A percentile compares a stretch with the other conserved stretches of the same genome.
Conservation (phyloP, 2,888 invertebrate species). For the Drosophila niveifrons region DNA sequence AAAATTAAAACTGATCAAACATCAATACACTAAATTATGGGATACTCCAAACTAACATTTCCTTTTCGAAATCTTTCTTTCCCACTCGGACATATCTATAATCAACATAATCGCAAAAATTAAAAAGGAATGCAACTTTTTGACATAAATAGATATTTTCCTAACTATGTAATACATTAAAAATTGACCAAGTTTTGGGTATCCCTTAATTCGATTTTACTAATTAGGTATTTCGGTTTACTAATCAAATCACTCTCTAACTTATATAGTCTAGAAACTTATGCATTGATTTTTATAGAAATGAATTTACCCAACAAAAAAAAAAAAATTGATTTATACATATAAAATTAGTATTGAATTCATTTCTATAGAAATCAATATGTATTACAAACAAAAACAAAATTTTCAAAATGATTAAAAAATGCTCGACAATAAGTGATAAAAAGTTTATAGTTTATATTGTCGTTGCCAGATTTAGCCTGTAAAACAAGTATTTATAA, state of each 20-base stretch:
- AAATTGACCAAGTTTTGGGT: constrained; percentile 12
- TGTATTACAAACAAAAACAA: constrained; percentile 2
- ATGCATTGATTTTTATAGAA: constrained; percentile 22
- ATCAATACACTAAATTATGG: constrained; percentile 8
- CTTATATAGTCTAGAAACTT: constrained; percentile 32
- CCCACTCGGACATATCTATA: background rate
- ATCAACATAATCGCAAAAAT: background rate
- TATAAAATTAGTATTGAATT: constrained; percentile 6
- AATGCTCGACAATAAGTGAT: constrained; percentile 48
- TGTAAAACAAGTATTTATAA: constrained; percentile 47
- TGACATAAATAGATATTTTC: background rate
- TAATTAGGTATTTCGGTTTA: constrained; percentile 27
- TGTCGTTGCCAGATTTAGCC: constrained; percentile 46
- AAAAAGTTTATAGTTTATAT: constrained; percentile 41
- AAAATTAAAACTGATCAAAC: background rate
- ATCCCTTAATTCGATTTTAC: constrained; percentile 28
- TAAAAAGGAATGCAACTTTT: background rate
- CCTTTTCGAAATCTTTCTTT: background rate
- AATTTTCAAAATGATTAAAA: constrained; percentile 31
- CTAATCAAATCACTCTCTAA: constrained; percentile 20
- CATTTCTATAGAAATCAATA: constrained; percentile 14
- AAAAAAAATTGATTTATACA: background rate
- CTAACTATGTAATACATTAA: background rate
- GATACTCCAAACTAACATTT: constrained; percentile 3
- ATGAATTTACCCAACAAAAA: constrained; percentile 8